A percentile compares a stretch with the other conserved stretches of the same genome.
Evolutionary conservation across 2,797 vertebrate genomes (phyloP).

Genomic region (Poeciliopsis presidionis): DNA sequence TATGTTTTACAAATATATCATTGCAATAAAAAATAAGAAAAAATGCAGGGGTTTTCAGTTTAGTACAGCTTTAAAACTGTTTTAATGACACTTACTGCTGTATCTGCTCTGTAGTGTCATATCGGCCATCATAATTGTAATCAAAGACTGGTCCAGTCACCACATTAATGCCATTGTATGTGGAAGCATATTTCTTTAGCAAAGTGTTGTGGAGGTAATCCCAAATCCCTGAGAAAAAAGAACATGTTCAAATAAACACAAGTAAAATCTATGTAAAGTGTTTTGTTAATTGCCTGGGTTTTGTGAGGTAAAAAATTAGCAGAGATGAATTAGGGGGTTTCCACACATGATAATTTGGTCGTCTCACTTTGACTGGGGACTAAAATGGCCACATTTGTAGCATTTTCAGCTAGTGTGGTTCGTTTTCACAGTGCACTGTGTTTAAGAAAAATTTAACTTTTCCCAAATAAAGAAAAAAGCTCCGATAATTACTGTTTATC

Average conservation of each 20-base stretch:
- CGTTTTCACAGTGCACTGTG: neutral
- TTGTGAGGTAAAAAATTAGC: neutral
- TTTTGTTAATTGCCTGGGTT: neutral
- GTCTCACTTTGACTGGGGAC: neutral
- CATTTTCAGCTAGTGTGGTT: neutral
- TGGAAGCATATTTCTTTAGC: conserved; percentile 79
- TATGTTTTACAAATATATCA: neutral
- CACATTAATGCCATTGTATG: conserved; percentile 86
- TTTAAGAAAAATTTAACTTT: neutral
- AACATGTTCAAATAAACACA: neutral
- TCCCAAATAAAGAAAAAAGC: neutral
- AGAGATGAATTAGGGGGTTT: neutral
- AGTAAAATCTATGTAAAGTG: neutral
- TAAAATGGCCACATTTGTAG: neutral
- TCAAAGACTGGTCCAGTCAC: conserved; percentile 90
- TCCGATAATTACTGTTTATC: neutral
- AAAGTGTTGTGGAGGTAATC: conserved; percentile 83
- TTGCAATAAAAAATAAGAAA: neutral
- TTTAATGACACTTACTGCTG: conserved; percentile 76
- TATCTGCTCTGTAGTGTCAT: conserved; percentile 82
- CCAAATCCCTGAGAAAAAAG: conserved; percentile 86
- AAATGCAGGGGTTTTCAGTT: neutral
- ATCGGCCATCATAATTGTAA: conserved; percentile 85
- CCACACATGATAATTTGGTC: neutral
- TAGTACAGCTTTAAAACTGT: neutral